Base-by-base conservation (phyloP, 1,140 invertebrate species). In the Ruditapes philippinarum region DNA sequence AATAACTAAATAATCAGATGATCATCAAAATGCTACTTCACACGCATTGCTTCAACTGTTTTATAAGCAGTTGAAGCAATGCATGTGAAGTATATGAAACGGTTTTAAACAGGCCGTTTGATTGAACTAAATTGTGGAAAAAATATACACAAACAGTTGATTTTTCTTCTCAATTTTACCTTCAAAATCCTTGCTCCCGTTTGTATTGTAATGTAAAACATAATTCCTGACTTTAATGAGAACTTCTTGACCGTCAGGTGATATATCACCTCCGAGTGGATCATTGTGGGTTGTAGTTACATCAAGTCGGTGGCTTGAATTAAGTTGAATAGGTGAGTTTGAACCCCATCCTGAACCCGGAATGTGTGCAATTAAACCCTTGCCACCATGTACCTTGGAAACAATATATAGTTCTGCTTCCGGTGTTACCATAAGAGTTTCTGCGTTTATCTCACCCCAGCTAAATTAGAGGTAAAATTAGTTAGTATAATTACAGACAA, bases 201-300 rank as follows among this genome's bases (percentile, higher is more conserved):
- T 78, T 25, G 19, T 78, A 33, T 25, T 36, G 60, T 62, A 93
- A 85, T 89, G 93, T 28, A 70, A 85, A 2, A 92, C 57, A 45
- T 85, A 40, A 19, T 90, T 54, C 74, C 81, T 91, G 5, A 85
- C 68, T 85, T 92, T 93, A 14, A 94, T 84, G 3, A 94, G 83
- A 12, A 94, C 45, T 68, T 89, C 82, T 0, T 33, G 87, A 14
- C 93, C 93, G 73, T 93, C 88, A 0, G 88, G 81, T 19, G 91
- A 92, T 22, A 94, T 92, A 57, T 93, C 93, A 0, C 90, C 93
- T 2, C 81, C 90, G 22, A 89, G 70, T 19, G 93, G 93, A 76
- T 92, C 93, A 22, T 92, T 87, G 28, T 93, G 88, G 12, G 38
- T 60, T 5, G 91, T 89, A 0, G 79, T 73, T 5, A 92, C 82